phyloP scores from a whole-genome alignment of 2,888 invertebrate species.

The Drosophila meridiana region DNA sequence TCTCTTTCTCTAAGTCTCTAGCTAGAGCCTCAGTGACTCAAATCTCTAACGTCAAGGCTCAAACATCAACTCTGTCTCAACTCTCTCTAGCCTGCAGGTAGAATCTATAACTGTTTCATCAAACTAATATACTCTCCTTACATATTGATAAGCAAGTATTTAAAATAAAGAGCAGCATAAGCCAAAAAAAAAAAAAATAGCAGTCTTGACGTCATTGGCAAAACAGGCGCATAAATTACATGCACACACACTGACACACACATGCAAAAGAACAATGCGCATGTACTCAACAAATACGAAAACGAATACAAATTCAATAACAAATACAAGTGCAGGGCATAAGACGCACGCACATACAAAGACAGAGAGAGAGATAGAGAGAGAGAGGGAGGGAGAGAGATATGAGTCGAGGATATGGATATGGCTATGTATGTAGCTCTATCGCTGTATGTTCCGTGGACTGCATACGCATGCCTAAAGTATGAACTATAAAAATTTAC shows the following conservation, averaged over 20 bases:
- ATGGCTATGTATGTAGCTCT: constrained; percentile 4
- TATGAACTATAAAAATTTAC: constrained; percentile 83
- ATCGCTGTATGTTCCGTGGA: constrained; percentile 1
- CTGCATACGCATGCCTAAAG: constrained; percentile 72
- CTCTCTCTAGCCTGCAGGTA: background rate
- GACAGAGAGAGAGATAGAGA: background rate
- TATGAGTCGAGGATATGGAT: constrained; percentile 11
- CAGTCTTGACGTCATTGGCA: constrained; percentile 64
- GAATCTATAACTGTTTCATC: accelerated
- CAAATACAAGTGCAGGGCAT: constrained; percentile 37
- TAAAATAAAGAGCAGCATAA: constrained; percentile 4
- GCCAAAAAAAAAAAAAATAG: background rate
- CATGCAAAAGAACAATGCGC: constrained; percentile 46
- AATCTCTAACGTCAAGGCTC: background rate
- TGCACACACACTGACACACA: constrained; percentile 17
- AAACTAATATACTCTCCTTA: background rate
- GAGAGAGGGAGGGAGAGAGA: background rate
- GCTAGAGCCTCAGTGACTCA: background rate
- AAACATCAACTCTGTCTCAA: background rate
- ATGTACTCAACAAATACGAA: constrained; percentile 44
- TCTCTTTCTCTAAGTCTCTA: background rate
- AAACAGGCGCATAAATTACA: constrained; percentile 57
- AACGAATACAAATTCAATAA: constrained; percentile 55
- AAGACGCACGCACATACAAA: constrained; percentile 23
- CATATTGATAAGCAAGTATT: background rate